Evolutionary conservation across 2,113 vertebrate genomes (phyloP), one percentile per base, ranked within the genome.

Genomic region (Mustela nigripes): DNA sequence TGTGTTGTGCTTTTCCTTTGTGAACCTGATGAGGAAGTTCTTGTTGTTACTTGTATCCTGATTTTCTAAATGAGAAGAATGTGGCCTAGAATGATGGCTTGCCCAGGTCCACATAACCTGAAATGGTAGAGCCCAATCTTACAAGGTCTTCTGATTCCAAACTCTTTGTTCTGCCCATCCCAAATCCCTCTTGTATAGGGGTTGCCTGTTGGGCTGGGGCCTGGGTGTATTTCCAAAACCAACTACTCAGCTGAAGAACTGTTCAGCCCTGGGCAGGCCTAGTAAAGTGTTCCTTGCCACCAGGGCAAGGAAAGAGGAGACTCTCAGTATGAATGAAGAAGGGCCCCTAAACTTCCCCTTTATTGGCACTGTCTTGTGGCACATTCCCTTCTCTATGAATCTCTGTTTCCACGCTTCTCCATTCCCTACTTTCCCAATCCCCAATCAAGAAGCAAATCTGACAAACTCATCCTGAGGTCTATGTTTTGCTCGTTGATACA

Each of bases 51-150:
- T 60, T 7, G 16, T 45, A 22, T 62, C 56, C 26, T 89, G 81
- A 45, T 89, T 95, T 89, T 97, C 67, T 73, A 81, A 71, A 45
- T 5, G 11, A 92, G 48, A 89, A 93, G 21, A 84, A 33, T 15
- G 24, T 53, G n/a, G 5, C 48, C 89, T 74, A 42, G 28, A 69
- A 92, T 15, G 11, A 28, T 33, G 36, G 36, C 26, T 73, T 80
- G 60, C 74, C 24, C 58, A 96, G 82, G 63, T 63, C 39, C 24
- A 81, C 39, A 14, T 22, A 84, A 36, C 45, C 56, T 80, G 19
- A 24, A 42, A 15, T 28, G 14, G 45, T 33, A 60, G n/a, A 86
- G 19, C 24, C 42, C 42, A 48, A 28, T 45, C 26, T 63, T 39
- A 22, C 5, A 69, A 91, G n/a, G 14, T 71, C 11, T 84, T 88